Conservation (phyloP, 2,113 vertebrate species). For the Pygoscelis adeliae region DNA sequence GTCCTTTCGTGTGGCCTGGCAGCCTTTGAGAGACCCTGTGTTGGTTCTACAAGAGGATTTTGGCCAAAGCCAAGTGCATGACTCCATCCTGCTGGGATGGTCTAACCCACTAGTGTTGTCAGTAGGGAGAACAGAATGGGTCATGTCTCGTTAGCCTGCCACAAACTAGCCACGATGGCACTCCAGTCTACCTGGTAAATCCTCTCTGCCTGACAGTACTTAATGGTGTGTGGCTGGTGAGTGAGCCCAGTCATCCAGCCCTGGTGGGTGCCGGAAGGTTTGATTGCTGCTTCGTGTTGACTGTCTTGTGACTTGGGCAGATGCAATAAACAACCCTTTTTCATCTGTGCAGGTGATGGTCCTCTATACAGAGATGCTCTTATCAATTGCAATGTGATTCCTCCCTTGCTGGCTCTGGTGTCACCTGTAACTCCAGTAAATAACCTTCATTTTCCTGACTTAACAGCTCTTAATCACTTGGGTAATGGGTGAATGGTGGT, state of each 20-base stretch:
- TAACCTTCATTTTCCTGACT: not conserved
- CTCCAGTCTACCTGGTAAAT: not conserved
- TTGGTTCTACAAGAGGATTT: not conserved
- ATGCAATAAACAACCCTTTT: not conserved
- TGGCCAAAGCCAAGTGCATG: not conserved
- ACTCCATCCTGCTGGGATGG: not conserved
- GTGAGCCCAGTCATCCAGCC: not conserved
- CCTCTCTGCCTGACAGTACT: not conserved
- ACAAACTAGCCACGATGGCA: not conserved
- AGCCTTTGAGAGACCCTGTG: not conserved
- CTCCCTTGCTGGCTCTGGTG: constrained; percentile 81
- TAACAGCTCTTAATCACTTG: not conserved
- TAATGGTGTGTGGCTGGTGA: not conserved
- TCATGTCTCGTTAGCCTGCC: not conserved
- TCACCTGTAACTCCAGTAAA: constrained; percentile 84
- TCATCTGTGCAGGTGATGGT: constrained; percentile 81
- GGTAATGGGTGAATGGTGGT: not conserved
- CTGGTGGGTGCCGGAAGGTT: not conserved
- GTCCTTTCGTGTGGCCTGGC: not conserved
- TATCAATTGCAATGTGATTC: constrained; percentile 80
- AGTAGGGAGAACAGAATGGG: not conserved
- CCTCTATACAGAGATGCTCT: constrained; percentile 84
- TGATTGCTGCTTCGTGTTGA: not conserved
- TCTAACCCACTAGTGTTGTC: not conserved
- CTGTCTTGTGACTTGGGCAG: not conserved